Evolutionary conservation across 2,113 vertebrate genomes (phyloP).

Genomic region (Phalacrocorax carbo): DNA sequence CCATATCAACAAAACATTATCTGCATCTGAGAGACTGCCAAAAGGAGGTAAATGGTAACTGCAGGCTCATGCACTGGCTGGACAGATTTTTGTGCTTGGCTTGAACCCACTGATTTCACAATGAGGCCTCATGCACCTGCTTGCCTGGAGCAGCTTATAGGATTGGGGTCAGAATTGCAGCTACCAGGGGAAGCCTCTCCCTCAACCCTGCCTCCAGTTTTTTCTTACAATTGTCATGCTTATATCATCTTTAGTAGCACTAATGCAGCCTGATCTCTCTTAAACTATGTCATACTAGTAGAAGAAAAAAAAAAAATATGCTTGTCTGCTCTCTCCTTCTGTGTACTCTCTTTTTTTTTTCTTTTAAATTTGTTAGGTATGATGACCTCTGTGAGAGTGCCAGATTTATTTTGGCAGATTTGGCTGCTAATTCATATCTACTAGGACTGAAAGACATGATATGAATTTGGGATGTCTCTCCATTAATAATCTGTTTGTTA

Average conservation of each 20-base stretch:
- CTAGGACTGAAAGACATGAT: neutral
- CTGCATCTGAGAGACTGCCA: neutral
- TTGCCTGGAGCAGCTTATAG: slow-evolving; percentile 31
- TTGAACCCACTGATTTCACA: slow-evolving; percentile 17
- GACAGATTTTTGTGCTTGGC: slow-evolving; percentile 11
- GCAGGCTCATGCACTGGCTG: neutral
- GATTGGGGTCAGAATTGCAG: slow-evolving; percentile 42
- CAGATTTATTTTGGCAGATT: slow-evolving; percentile 32
- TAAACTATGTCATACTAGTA: neutral
- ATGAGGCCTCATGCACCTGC: slow-evolving; percentile 12
- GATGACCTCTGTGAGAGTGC: neutral
- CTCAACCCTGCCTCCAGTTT: neutral
- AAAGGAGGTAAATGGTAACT: neutral
- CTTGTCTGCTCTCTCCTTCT: neutral
- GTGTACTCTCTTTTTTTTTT: neutral
- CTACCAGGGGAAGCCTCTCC: neutral
- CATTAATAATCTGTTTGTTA: slow-evolving; percentile 24
- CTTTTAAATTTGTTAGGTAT: neutral
- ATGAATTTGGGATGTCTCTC: slow-evolving; percentile 33
- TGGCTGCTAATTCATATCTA: slow-evolving; percentile 19
- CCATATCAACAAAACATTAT: neutral
- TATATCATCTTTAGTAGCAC: neutral
- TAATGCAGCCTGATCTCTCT: slow-evolving; percentile 19
- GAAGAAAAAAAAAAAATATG: neutral
- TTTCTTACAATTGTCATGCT: neutral